Base-by-base conservation (phyloP, 2,797 vertebrate genomes). In the Taeniopygia guttata region DNA sequence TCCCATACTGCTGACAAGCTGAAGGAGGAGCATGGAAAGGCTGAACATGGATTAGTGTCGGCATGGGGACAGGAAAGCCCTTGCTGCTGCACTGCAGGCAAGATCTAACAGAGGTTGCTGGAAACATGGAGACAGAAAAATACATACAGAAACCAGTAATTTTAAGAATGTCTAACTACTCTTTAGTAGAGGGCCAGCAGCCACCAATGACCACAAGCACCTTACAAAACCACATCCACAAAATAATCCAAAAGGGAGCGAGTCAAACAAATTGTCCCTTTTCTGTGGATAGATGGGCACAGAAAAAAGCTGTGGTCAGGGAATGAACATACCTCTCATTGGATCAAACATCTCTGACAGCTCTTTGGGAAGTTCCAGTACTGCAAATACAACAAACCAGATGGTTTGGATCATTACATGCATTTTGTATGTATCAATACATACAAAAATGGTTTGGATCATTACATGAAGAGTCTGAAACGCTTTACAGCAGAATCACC, bases 291-390 rank as follows among this genome's bases (percentile, higher is more conserved):
- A 49, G 56, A 34, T 14, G 67, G 70, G 55, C 49, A 82, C 36
- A 76, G 54, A 75, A 43, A 18, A 59, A 87, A 76, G 55, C 56
- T 12, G 3, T 26, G 78, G 30, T 29, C 38, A 45, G 77, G 77
- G n/a, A 72, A 54, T 16, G 45, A 51, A 94, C 96, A 51, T 98
- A 99, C 99, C 99, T 99, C 98, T 99, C 17, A 98, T 99, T 94
- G 99, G 99, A 97, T 99, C 99, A 96, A 99, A 99, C 98, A 99
- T 99, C 95, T 99, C 99, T 29, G 99, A 99, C 89, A 99, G 97
- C 68, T 99, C 99, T 98, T 98, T 99, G 95, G 99, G 99, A 92
- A 99, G 98, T 95, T 99, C 99, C 97, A 99, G 93, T 96, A 99
- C 99, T 99, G 96, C 64, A 98, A 98, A 96, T 40, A 94, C 90